Base-by-base conservation (phyloP, 2,797 vertebrate species). In the Hippocampus kuda region DNA sequence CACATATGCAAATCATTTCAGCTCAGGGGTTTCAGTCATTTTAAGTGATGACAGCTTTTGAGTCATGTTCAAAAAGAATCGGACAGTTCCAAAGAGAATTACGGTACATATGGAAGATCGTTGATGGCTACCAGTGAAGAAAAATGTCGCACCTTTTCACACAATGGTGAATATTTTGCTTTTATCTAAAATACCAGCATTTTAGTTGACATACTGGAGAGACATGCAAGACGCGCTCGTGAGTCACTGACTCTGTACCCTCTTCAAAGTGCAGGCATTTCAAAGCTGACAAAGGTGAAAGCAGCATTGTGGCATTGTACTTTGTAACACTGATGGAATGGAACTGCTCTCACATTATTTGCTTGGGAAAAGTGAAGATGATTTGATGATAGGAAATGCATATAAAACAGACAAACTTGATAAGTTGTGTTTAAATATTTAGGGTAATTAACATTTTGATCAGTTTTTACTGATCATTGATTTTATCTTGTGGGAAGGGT, bases 81-180 rank as follows among this genome's bases (percentile, higher is more conserved):
- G 7, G 38, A 3, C 27, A 53, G 66, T 86, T 81, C 76, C 77
- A 48, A 42, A 77, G 79, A 80, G 68, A 71, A 75, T 63, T 67
- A 66, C n/a, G n/a, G n/a, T n/a, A n/a, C 38, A 18, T 6, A 56
- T 24, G 20, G 68, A 77, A 84, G 85, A 89, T 85, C 82, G 86
- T 73, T 77, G 70, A 78, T 79, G 80, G 81, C 79, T 84, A 79
- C 41, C 69, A 78, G 84, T 84, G 82, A 77, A 74, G 77, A 85
- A 85, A 87, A 88, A 86, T 85, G 6, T 8, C 86, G 87, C 89
- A 86, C 77, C 85, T 88, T 84, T 87, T 91, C 88, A n/a, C 84
- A 89, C 78, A 85, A 83, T 72, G 81, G 22, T 72, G 83, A 74
- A 81, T 48, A 79, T 75, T 83, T 78, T 75, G 62, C 72, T 70